phyloP scores from a whole-genome alignment of 2,797 vertebrate genomes.

The Gymnodraco acuticeps region DNA sequence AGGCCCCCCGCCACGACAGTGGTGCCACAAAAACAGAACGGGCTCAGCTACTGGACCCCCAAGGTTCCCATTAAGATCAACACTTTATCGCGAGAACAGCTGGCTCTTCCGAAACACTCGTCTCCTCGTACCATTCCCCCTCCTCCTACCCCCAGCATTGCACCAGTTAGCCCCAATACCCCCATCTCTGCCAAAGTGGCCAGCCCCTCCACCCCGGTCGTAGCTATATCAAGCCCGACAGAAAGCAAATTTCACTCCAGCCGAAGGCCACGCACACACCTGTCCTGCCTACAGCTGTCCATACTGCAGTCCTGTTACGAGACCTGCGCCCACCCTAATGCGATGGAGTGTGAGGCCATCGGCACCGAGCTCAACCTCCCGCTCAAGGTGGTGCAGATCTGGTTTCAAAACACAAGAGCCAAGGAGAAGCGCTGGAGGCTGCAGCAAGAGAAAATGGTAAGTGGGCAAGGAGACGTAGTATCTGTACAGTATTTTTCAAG shows the following conservation, averaged over 20 bases:
- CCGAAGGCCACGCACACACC: conserved; percentile 92
- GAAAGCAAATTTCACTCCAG: conserved; percentile 87
- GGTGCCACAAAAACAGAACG: conserved; percentile 84
- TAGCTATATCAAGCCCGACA: conserved; percentile 72
- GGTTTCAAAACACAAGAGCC: conserved; percentile 96
- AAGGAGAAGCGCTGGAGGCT: conserved; percentile 94
- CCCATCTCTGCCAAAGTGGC: conserved; percentile 71
- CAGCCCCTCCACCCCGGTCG: conserved; percentile 61
- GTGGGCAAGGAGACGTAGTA: background rate
- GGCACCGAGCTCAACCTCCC: conserved; percentile 92
- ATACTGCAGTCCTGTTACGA: conserved; percentile 95
- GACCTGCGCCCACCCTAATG: conserved; percentile 93
- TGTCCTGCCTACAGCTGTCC: conserved; percentile 92
- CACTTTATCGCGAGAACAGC: conserved; percentile 88
- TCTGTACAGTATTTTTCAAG: background rate
- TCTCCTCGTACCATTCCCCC: conserved; percentile 81
- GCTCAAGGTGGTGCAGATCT: conserved; percentile 95
- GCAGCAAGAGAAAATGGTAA: conserved; percentile 88
- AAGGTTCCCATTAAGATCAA: conserved; percentile 88
- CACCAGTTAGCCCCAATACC: conserved; percentile 79
- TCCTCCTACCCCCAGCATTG: conserved; percentile 82
- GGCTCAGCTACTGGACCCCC: conserved; percentile 84
- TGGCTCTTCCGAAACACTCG: conserved; percentile 86
- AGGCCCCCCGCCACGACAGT: conserved; percentile 65
- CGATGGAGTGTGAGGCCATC: conserved; percentile 92